Conservation (phyloP, 1,140 invertebrate genomes). For the Laodelphax striatellus region DNA sequence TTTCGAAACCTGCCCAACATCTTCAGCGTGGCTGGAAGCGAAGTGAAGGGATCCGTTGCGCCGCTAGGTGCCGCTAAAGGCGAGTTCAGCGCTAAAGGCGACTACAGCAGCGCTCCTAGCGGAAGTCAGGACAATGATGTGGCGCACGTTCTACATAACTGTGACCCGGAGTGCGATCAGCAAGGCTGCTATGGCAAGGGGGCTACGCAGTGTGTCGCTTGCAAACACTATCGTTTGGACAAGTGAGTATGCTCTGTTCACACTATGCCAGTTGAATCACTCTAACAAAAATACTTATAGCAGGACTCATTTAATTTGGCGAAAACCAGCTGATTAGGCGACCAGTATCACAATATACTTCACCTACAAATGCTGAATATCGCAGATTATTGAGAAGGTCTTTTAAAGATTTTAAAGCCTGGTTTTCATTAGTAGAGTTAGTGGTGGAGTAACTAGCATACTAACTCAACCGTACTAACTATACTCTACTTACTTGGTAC, state of each 20-base stretch:
- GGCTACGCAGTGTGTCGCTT: constrained; percentile 65
- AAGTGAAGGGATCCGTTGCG: constrained; percentile 49
- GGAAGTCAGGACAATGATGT: constrained; percentile 22
- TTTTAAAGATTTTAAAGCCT: no score
- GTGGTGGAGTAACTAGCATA: no score
- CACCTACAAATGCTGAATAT: no score
- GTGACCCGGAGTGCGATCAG: constrained; percentile 72
- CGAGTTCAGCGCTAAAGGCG: not conserved
- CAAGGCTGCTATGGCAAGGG: constrained; percentile 73
- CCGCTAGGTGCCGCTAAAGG: constrained; percentile 47
- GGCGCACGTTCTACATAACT: constrained; percentile 53
- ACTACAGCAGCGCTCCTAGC: not conserved
- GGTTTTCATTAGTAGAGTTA: no score
- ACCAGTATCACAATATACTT: no score
- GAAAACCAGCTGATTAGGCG: no score
- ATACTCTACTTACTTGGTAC: no score
- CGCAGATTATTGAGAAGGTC: no score
- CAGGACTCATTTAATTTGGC: no score
- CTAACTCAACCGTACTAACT: no score
- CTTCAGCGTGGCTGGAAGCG: constrained; percentile 26
- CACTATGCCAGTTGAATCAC: no score
- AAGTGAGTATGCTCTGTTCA: constrained; percentile 42
- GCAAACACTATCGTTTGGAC: constrained; percentile 64
- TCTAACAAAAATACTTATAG: no score
- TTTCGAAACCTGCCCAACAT: constrained; percentile 27